Evolutionary conservation across 1,140 invertebrate species (phyloP).

Genomic region (Eumaeus atala): DNA sequence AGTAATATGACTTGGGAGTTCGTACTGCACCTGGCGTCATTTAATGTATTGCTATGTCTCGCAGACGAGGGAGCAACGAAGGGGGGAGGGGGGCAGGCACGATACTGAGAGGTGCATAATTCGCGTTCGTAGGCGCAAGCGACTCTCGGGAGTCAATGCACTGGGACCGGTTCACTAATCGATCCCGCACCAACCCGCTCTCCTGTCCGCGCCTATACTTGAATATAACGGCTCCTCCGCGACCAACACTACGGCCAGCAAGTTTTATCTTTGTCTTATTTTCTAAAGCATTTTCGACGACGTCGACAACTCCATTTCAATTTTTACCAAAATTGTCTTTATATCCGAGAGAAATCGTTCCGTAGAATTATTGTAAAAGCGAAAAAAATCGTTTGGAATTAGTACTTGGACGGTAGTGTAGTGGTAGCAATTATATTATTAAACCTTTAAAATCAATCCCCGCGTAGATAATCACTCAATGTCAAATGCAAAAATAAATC

Average conservation of each 20-base stretch:
- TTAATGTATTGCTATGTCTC: slow-evolving; percentile 25
- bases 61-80: slow-evolving; percentile 10
- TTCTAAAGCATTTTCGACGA: neutral
- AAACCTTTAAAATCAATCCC: too few relatives aligned
- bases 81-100: slow-evolving; percentile 19
- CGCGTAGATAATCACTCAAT: too few relatives aligned
- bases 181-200: slow-evolving; percentile 54
- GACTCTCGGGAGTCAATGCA: slow-evolving; percentile 62
- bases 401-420: too few relatives aligned
- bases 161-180: slow-evolving; percentile 69
- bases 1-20: neutral
- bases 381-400: too few relatives aligned
- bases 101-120: slow-evolving; percentile 49
- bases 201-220: slow-evolving; percentile 61
- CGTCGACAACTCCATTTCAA: too few relatives aligned
- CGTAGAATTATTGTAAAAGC: too few relatives aligned
- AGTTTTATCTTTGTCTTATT: slow-evolving; percentile 9
- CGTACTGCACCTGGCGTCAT: neutral
- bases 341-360: too few relatives aligned
- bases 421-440: too few relatives aligned
- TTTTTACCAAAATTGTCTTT: too few relatives aligned
- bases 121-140: slow-evolving; percentile 52
- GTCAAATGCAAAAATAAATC: too few relatives aligned
- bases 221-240: slow-evolving; percentile 57
- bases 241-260: slow-evolving; percentile 28